Percentiles rank a stretch among this genome's conserved stretches.
Conservation (phyloP, 2,113 vertebrate species). For the Micronycteris hirsuta region DNA sequence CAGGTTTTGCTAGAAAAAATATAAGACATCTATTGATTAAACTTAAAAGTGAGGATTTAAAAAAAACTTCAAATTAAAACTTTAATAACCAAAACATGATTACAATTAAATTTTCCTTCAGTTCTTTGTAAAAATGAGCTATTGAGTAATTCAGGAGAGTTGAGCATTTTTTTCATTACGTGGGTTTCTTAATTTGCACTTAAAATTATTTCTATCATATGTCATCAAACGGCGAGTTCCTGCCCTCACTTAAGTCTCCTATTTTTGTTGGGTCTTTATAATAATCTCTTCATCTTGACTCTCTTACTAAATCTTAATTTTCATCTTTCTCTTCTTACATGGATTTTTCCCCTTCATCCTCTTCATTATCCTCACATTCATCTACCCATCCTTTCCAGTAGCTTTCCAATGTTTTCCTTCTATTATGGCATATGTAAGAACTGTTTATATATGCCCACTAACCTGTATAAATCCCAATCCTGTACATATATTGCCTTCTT, state of each 20-base stretch:
- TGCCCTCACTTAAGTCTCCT: not conserved
- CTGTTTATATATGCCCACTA: not conserved
- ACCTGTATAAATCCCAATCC: not conserved
- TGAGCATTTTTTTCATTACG: conserved; percentile 28
- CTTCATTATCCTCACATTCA: accelerated
- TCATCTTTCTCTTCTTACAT: conserved; percentile 25
- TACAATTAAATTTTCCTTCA: conserved; percentile 48
- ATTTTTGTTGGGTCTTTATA: not conserved
- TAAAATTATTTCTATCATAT: conserved; percentile 17
- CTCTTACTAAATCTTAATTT: conserved; percentile 48
- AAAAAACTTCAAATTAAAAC: not conserved
- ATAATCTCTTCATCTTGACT: not conserved
- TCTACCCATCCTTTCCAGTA: accelerated
- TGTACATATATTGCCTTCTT: not conserved
- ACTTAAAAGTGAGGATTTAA: not conserved
- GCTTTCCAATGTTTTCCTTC: conserved; percentile 67
- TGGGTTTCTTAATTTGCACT: not conserved
- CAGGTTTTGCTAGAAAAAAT: not conserved
- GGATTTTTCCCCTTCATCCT: conserved; percentile 44
- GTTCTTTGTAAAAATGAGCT: conserved; percentile 60
- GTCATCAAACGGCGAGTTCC: not conserved
- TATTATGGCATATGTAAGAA: conserved; percentile 66
- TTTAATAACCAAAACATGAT: no score
- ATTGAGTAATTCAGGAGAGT: conserved; percentile 72
- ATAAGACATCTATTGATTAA: not conserved